Base-by-base conservation (phyloP, 2,113 vertebrate genomes). In the Notarius lentiginosus region DNA sequence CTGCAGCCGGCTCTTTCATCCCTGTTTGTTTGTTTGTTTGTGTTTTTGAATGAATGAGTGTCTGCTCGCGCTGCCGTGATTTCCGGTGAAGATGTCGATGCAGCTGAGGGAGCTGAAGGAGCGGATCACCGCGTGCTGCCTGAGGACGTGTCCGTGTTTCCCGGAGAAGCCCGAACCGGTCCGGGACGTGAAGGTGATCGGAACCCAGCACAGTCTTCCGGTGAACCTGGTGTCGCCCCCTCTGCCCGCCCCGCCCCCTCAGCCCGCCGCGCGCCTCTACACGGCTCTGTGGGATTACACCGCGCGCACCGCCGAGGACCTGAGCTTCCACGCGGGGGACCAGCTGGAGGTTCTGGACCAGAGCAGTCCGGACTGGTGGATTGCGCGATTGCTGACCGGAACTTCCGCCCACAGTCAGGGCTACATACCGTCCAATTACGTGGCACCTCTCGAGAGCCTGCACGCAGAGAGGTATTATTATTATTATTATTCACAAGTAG, bases 371-470 rank as follows among this genome's bases (percentile, higher is more conserved):
- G 96, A 97, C 0, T 99, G 98, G 98, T 99, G 97, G 98, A 85
- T 94, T 0, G 97, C 96, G 0, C 95, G 81, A 82, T 95, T 95
- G 12, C 86, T 96, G 88, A 95, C 53, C 88, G 93, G 86, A 75
- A 27, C 91, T 4, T 90, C 88, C 0, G 79, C 88, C 75, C 27
- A 30, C 34, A 90, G 93, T 27, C 34, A 93, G 76, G 98, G 98
- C 30, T 99, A 97, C 84, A 94, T 99, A 88, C 98, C 98, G 2
- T 94, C 97, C 0, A 99, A 99, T 87, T 99, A 98, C 81, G 94
- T 99, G 89, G 98, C 97, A 0, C 94, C 93, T 7, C 93, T 96
- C 89, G 93, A 95, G 84, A 99, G 96, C 82, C 93, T 99, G 0
- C 92, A 97, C 87, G 96, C 98, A 34, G 96, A 99, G 85, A 96